Conservation (phyloP, 2,797 vertebrate species). For the Xiphorhynchus erythropygius region DNA sequence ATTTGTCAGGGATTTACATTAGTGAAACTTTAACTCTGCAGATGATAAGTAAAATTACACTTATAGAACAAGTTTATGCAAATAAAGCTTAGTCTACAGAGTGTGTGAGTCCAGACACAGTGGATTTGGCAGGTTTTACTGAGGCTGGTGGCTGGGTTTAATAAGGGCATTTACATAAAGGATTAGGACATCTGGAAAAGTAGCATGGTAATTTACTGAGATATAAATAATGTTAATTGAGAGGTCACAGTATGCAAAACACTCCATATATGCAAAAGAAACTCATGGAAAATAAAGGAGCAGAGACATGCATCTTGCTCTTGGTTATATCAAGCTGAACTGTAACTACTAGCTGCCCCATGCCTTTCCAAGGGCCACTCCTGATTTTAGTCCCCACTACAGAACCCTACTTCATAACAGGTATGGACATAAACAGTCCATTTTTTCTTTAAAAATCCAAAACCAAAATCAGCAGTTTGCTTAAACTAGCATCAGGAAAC, state of each 20-base stretch:
- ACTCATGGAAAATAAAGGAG: conserved; percentile 2
- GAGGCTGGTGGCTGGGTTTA: conserved; percentile 72
- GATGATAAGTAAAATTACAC: conserved; percentile 80
- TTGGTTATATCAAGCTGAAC: background rate
- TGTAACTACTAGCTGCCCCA: background rate
- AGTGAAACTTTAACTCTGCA: conserved; percentile 79
- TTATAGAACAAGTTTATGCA: conserved; percentile 77
- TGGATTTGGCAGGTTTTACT: conserved; percentile 70
- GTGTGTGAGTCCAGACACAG: conserved; percentile 69
- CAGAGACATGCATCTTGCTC: background rate
- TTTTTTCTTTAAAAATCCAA: background rate
- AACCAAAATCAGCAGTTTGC: background rate
- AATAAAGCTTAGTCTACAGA: conserved; percentile 74
- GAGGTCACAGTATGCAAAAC: conserved; percentile 72
- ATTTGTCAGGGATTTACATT: conserved; percentile 81
- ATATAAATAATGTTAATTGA: conserved; percentile 75
- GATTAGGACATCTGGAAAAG: conserved; percentile 79
- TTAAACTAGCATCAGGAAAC: background rate
- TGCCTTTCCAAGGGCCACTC: background rate
- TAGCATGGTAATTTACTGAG: conserved; percentile 73
- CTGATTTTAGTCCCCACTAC: background rate
- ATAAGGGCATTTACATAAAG: conserved; percentile 78
- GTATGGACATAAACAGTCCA: background rate
- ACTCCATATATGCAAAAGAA: conserved; percentile 4
- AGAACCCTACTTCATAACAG: background rate